phyloP scores from a whole-genome alignment of 1,140 invertebrate species.

The Platyura marginata region DNA sequence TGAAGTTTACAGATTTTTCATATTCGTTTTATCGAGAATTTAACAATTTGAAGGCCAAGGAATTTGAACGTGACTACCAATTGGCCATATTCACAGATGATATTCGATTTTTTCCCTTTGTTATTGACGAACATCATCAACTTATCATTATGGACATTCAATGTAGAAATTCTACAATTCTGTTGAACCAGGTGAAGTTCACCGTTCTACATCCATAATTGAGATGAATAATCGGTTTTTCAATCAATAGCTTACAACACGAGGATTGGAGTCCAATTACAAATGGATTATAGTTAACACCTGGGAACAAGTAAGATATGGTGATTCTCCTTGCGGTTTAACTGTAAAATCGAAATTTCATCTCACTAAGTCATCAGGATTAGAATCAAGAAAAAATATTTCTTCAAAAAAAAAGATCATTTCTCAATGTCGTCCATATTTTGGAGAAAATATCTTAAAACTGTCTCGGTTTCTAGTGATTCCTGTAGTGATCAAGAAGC shows the following conservation, averaged over 20 bases:
- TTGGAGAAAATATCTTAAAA: no score
- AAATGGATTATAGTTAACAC: not conserved
- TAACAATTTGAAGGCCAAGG: not conserved
- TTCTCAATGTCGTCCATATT: no score
- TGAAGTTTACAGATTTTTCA: not conserved
- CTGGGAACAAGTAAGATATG: not conserved
- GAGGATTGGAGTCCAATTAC: not conserved
- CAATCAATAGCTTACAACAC: not conserved
- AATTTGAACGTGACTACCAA: not conserved
- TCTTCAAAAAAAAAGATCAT: no score
- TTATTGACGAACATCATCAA: slow-evolving; percentile 1
- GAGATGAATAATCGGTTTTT: not conserved
- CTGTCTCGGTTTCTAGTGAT: no score
- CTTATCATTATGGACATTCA: slow-evolving; percentile 1
- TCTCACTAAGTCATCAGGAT: no score
- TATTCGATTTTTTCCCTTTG: not conserved
- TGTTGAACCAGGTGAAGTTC: not conserved
- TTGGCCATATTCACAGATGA: not conserved
- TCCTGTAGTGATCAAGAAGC: no score
- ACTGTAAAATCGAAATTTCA: no score
- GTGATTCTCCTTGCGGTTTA: no score
- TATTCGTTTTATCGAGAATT: not conserved
- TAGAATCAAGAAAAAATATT: no score
- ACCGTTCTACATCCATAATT: not conserved
- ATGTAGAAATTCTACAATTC: not conserved